These are phyloP conservation scores for Seira ritae DNA, from an alignment of 2,888 invertebrate species.

Conservation along the genomic window DNA sequence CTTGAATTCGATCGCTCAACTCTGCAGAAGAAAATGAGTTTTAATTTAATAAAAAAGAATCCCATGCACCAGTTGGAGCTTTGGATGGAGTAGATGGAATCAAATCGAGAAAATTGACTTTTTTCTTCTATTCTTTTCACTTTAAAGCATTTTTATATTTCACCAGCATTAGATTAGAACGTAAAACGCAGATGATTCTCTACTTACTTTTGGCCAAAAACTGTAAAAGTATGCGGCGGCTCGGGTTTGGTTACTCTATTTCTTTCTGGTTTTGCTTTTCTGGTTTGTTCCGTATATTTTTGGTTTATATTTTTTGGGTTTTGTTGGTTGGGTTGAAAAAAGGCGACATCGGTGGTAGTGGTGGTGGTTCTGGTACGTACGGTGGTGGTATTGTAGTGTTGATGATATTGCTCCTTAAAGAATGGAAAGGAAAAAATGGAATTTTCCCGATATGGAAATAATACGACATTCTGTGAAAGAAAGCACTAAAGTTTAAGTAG, in stretches of 20 bases:
- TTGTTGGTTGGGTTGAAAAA: slow-evolving; percentile 29
- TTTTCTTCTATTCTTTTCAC: no score
- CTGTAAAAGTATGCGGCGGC: slow-evolving; percentile 62
- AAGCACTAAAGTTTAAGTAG: no score
- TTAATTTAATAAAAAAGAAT: slow-evolving; percentile 30
- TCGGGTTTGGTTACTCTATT: no score
- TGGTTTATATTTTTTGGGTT: slow-evolving; percentile 24
- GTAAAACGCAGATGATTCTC: no score
- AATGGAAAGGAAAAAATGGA: slow-evolving; percentile 33
- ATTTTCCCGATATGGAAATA: background rate
- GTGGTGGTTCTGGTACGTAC: slow-evolving; percentile 20
- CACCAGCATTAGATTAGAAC: no score
- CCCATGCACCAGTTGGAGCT: no score
- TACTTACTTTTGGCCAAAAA: slow-evolving; percentile 62
- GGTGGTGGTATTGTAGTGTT: slow-evolving; percentile 29
- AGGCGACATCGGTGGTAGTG: slow-evolving; percentile 28
- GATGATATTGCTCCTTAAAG: slow-evolving; percentile 45
- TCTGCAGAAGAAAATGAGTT: slow-evolving; percentile 26
- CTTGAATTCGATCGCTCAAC: no score
- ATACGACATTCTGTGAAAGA: no score
- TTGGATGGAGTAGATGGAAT: no score
- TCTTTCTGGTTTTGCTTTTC: slow-evolving; percentile 59
- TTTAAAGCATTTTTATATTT: no score
- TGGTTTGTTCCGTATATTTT: slow-evolving; percentile 45
- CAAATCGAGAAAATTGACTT: no score